These are phyloP conservation scores for Cranoglanis bouderius DNA, from an alignment of 2,113 vertebrate species.

Conservation along the genomic window DNA sequence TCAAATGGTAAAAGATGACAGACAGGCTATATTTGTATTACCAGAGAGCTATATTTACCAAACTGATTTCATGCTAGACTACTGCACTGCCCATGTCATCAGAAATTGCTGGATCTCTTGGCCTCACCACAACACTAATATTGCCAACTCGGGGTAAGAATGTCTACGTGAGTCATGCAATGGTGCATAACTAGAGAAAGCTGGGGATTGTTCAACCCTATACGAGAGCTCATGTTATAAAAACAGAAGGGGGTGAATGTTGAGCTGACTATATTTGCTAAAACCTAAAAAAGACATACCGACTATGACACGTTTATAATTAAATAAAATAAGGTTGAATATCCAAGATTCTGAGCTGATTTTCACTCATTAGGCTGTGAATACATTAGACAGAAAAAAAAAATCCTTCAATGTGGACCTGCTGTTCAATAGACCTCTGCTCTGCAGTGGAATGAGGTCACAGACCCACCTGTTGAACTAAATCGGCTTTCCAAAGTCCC, in stretches of 20 bases:
- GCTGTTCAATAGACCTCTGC: conserved; percentile 51
- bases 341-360: background rate
- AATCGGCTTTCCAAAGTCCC: conserved; percentile 51
- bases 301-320: conserved; percentile 12
- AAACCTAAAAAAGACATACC: background rate
- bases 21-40: conserved; percentile 64
- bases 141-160: conserved; percentile 12
- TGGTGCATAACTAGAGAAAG: background rate
- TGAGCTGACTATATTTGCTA: background rate
- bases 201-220: conserved; percentile 11
- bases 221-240: conserved; percentile 4
- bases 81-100: conserved; percentile 55
- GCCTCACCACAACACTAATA: conserved; percentile 37
- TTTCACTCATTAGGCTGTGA: conserved; percentile 19
- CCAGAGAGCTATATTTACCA: conserved; percentile 65
- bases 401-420: background rate
- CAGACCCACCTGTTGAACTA: conserved; percentile 57
- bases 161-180: background rate
- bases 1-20: conserved; percentile 65
- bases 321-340: background rate
- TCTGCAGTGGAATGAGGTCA: conserved; percentile 60
- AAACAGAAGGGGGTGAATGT: conserved; percentile 33
- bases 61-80: conserved; percentile 65
- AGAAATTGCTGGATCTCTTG: conserved; percentile 35
- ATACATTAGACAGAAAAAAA: conserved; percentile 18